Evolutionary conservation across 2,888 invertebrate species (phyloP).

Genomic region (Zaprionus obscuricornis): DNA sequence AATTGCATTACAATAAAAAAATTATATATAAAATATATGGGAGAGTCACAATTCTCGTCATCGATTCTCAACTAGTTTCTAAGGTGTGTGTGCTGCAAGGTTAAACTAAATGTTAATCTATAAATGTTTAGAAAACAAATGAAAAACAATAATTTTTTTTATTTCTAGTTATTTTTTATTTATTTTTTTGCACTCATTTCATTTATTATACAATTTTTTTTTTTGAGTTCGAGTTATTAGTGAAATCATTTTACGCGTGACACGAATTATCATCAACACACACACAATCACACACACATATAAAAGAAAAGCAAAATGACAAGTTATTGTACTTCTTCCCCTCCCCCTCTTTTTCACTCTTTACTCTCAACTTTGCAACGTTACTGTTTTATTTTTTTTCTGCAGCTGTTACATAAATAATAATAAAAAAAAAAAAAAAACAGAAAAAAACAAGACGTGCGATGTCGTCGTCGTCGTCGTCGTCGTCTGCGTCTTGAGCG

Average conservation of each 20-base stretch:
- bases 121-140: too few relatives aligned
- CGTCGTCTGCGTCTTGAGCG: conserved; percentile 19
- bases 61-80: too few relatives aligned
- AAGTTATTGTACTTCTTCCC: conserved; percentile 15
- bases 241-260: conserved; percentile 74
- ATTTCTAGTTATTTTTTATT: background rate
- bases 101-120: too few relatives aligned
- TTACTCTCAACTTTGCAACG: background rate
- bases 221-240: conserved; percentile 42
- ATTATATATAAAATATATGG: too few relatives aligned
- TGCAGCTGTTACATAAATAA: conserved; percentile 57
- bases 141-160: too few relatives aligned
- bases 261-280: conserved; percentile 57
- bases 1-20: too few relatives aligned
- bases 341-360: background rate
- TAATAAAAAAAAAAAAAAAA: background rate
- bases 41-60: too few relatives aligned
- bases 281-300: too few relatives aligned
- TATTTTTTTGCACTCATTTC: background rate
- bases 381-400: background rate
- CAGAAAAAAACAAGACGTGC: too few relatives aligned
- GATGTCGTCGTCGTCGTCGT: too few relatives aligned
- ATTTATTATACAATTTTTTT: conserved; percentile 61
- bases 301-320: conserved; percentile 18
- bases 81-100: too few relatives aligned